Evolutionary conservation across 2,113 vertebrate genomes (phyloP).

Genomic region (Onychostoma macrolepis): DNA sequence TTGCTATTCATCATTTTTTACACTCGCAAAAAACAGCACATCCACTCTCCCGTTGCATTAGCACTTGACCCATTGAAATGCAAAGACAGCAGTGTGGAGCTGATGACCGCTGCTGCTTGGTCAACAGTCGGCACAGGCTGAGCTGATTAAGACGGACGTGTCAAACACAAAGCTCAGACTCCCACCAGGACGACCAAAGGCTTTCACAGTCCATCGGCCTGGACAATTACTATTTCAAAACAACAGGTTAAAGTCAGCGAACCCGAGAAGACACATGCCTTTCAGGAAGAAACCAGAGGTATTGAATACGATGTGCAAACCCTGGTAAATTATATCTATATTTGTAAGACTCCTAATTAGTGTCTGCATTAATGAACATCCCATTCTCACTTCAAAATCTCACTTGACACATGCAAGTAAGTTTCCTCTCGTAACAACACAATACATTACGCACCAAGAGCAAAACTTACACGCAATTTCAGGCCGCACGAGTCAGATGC

Average conservation of each 20-base stretch:
- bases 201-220: constrained; percentile 14
- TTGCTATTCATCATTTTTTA: constrained; percentile 57
- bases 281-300: background rate
- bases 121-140: constrained; percentile 37
- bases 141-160: constrained; percentile 39
- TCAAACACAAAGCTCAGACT: background rate
- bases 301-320: background rate
- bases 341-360: background rate
- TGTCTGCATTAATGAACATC: background rate
- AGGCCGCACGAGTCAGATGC: constrained; percentile 43
- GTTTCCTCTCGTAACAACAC: background rate
- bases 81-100: constrained; percentile 41
- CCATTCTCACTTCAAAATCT: background rate
- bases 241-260: constrained; percentile 18
- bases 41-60: background rate
- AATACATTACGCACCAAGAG: constrained; percentile 16
- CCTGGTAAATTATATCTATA: background rate
- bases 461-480: constrained; percentile 47
- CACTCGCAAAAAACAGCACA: constrained; percentile 22
- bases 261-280: background rate
- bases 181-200: background rate
- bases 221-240: constrained; percentile 17
- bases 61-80: constrained; percentile 23
- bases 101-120: constrained; percentile 30
- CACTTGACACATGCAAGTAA: background rate